Evolutionary conservation across 2,888 invertebrate genomes (phyloP).

Genomic region (Hirtodrosophila histrioides): DNA sequence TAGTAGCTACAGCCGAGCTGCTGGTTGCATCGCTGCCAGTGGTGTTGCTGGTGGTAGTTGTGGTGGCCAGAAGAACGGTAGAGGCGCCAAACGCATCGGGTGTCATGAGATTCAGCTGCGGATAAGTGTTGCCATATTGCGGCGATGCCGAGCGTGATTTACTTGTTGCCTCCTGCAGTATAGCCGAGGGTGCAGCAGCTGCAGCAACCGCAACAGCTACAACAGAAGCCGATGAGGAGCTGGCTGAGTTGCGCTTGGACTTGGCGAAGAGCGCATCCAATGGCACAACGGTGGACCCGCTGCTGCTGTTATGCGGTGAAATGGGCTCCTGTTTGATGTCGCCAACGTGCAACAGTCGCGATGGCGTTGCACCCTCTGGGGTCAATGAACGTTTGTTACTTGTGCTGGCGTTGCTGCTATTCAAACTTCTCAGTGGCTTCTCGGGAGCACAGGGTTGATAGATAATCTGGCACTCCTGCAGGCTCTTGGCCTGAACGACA

Average conservation of each 20-base stretch:
- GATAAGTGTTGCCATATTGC: slow-evolving; percentile 72
- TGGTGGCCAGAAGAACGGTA: slow-evolving; percentile 45
- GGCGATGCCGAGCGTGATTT: slow-evolving; percentile 77
- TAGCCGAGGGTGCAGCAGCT: slow-evolving; percentile 65
- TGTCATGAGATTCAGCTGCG: slow-evolving; percentile 91
- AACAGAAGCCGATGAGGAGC: slow-evolving; percentile 54
- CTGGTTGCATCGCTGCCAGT: slow-evolving; percentile 23
- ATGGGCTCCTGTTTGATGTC: slow-evolving; percentile 64
- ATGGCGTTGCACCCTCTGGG: slow-evolving; percentile 42
- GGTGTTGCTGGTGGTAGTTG: slow-evolving; percentile 33
- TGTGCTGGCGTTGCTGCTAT: slow-evolving; percentile 39
- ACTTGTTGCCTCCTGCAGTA: slow-evolving; percentile 46
- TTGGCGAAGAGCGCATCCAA: slow-evolving; percentile 76
- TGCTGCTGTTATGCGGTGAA: slow-evolving; percentile 49
- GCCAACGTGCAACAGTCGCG: slow-evolving; percentile 26
- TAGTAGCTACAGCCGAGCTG: slow-evolving; percentile 13
- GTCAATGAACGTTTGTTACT: slow-evolving; percentile 51
- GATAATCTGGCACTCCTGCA: slow-evolving; percentile 92
- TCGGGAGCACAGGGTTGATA: slow-evolving; percentile 85
- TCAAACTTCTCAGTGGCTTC: slow-evolving; percentile 70
- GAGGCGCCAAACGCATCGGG: slow-evolving; percentile 92
- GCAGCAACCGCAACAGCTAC: slow-evolving; percentile 72
- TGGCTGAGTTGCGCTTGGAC: slow-evolving; percentile 53
- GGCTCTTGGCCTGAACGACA: slow-evolving; percentile 93
- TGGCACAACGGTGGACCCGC: slow-evolving; percentile 49